Evolutionary conservation across 2,888 invertebrate genomes (phyloP), one percentile per base, ranked within the genome.

Genomic region (Conus canariensis): DNA sequence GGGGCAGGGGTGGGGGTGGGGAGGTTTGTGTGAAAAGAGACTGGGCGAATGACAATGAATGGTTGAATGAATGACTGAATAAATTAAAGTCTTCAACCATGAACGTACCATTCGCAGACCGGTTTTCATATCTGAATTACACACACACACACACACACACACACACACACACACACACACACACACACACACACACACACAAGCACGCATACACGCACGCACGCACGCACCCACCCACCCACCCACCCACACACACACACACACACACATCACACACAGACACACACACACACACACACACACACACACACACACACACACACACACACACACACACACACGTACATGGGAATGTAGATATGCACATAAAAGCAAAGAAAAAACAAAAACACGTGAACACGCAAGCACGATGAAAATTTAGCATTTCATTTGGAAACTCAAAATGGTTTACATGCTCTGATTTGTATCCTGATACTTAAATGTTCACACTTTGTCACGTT

Each of bases 181-280:
- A 70, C 70, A 70, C 70, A 70, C 70, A 70, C 70, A 70, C 70
- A 70, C 70, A 70, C 70, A 70, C 70, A 70, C 70, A 70, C 77
- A 25, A n/a, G 14, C 77, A 77, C 77, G 25, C 77, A 77, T 25
- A 77, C 77, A 77, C 77, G 25, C 77, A 77, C 77, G 25, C 77
- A 77, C 77, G 25, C 70, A 70, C 70, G 6, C 70, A 1, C 3
- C 2, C 70, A 7, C 70, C 2, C 22, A 7, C 70, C 0, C 22
- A 7, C 70, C 2, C 70, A 7, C 70, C 2, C 70, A 0, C 70
- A 0, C 70, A 4, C 70, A 4, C 70, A 4, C 70, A 4, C 70
- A 70, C 70, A 70, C 70, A 70, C 70, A 70, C 70, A 70, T n/a
- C 70, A 70, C 70, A 70, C 70, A 70, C 70, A 70, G 9, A 60